Base-by-base conservation (phyloP, 2,113 vertebrate species). In the Hypanus sabinus region DNA sequence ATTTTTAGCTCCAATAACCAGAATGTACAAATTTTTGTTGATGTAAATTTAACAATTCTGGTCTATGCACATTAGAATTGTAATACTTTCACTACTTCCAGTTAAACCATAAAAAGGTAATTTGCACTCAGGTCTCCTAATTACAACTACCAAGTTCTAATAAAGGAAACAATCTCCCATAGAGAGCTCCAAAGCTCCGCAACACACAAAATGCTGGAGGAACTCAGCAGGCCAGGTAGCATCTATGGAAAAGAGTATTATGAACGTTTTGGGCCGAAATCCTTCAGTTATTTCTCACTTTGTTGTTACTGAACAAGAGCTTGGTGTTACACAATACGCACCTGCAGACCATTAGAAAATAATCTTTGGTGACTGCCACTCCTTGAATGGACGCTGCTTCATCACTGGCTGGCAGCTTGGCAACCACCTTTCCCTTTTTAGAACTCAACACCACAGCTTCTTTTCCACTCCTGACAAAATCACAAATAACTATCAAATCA, bases 341-440 rank as follows among this genome's bases (percentile, higher is more conserved):
- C 96, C 96, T 96, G 96, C 95, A 96, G 94, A 97, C 96, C 65
- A 97, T 95, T 94, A 97, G 94, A 81, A 97, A 96, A 77, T 96
- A 96, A 79, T 96, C 95, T 33, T 95, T 95, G 80, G 95, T 96
- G 94, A 96, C 95, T 87, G 96, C 96, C 94, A 96, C 95, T 83
- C 95, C 95, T 94, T 95, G 96, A 94, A 96, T 94, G 46, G 95
- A 55, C 0, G 94, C 95, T 30, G 95, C 95, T 9, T 85, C 94
- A n/a, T 95, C 95, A 94, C 94, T 95, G 76, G 94, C 33, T 65
- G 94, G 76, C 87, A 96, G 87, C 68, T 96, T 95, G 73, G 94
- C 95, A 70, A 95, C 38, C 27, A 96, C 93, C 46, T 94, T 33
- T n/a, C 95, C 95, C 77, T 94, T 94, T 94, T 94, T 95, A 94